Base-by-base conservation (phyloP, 2,797 vertebrate genomes). In the Crocidura indochinensis region DNA sequence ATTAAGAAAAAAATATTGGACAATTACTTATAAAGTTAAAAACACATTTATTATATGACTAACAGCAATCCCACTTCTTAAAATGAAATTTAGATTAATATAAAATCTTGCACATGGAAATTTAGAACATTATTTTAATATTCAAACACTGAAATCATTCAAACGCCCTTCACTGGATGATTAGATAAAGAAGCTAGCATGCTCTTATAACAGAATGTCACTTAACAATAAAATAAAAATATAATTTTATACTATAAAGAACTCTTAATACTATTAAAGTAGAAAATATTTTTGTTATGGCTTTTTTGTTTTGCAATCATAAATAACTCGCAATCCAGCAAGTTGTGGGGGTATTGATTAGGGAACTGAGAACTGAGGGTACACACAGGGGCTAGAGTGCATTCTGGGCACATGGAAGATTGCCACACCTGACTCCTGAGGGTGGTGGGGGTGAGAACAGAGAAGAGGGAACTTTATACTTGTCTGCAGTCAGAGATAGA, bases 91-190 rank as follows among this genome's bases (percentile, higher is more conserved):
- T 72, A n/a, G 12, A 17, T 10, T 29, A 27, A 82, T 26, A 68
- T 19, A 82, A 68, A 26, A 51, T 4, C 27, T 68, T 53, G 64
- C 29, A 82, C 46, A 82, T 29, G 19, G 49, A 81, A 8, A 4
- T 68, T 68, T 68, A 51, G 49, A 60, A 84, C 51, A 60, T 22
- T 44, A 72, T 84, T 60, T 10, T 60, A 84, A n/a, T 84, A 17
- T 83, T 69, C 51, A 72, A 84, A 72, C n/a, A 27, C 8, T 69
- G 3, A 47, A 83, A 56, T 49, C 22, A 82, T 15, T 12, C 47
- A 53, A 49, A 82, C 49, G 64, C 64, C 4, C 20, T 68, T 47
- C 29, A 9, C 22, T 81, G 64, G 24, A 26, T 22, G 60, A 20
- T 20, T 64, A 5, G 38, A 38, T 38, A 38, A 38, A 38, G 38